Conservation (phyloP, 2,888 invertebrate genomes). For the Carpatolechia fugitivella region DNA sequence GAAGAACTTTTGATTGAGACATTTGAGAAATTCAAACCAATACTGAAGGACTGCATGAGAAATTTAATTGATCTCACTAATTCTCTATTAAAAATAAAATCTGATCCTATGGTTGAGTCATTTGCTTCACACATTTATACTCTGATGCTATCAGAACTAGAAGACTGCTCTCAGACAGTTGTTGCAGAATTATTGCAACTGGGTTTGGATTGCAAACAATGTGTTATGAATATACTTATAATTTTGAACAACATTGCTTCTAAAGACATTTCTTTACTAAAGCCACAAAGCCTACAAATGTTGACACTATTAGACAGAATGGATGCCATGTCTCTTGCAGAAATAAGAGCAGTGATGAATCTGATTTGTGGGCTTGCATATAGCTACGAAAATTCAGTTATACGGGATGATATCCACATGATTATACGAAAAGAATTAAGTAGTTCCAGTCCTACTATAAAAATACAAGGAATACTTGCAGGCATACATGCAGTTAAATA, state of each 20-base stretch:
- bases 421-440: slow-evolving; percentile 90
- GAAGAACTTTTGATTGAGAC: slow-evolving; percentile 76
- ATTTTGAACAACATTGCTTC: slow-evolving; percentile 63
- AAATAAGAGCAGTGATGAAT: slow-evolving; percentile 88
- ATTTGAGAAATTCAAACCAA: slow-evolving; percentile 75
- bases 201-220: slow-evolving; percentile 58
- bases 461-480: slow-evolving; percentile 87
- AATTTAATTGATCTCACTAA: slow-evolving; percentile 78
- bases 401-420: slow-evolving; percentile 91
- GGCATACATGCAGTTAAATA: slow-evolving; percentile 87
- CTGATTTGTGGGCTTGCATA: slow-evolving; percentile 87
- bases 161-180: slow-evolving; percentile 58
- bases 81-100: slow-evolving; percentile 71
- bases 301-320: slow-evolving; percentile 86
- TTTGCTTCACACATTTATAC: slow-evolving; percentile 81
- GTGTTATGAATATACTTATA: slow-evolving; percentile 52
- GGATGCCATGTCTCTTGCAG: slow-evolving; percentile 84
- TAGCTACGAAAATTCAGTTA: slow-evolving; percentile 64
- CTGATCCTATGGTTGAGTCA: slow-evolving; percentile 72
- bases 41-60: slow-evolving; percentile 77
- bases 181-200: slow-evolving; percentile 64
- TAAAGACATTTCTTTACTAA: slow-evolving; percentile 66
- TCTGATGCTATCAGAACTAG: slow-evolving; percentile 66
- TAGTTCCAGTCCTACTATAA: slow-evolving; percentile 80
- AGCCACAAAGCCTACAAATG: slow-evolving; percentile 80